These are phyloP conservation scores for Temnothorax curvispinosus DNA, from an alignment of 1,140 invertebrate genomes.

Conservation along the genomic window DNA sequence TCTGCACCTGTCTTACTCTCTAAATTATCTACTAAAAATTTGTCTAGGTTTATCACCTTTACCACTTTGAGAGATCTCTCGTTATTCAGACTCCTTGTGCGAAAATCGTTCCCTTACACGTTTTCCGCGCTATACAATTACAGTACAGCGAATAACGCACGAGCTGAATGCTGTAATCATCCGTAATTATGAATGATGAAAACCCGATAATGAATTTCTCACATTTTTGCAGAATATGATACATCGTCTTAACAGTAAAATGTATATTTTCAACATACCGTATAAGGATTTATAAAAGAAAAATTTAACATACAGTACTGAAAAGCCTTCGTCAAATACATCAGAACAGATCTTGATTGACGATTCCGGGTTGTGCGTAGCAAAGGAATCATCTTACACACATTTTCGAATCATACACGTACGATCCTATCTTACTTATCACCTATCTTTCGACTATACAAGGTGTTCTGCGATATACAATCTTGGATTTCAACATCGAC, in stretches of 20 bases:
- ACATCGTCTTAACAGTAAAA: constrained; percentile 65
- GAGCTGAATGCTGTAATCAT: constrained; percentile 62
- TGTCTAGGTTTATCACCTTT: constrained; percentile 67
- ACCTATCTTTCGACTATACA: constrained; percentile 23
- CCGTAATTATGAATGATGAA: constrained; percentile 36
- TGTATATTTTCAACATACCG: constrained; percentile 54
- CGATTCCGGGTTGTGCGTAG: constrained; percentile 52
- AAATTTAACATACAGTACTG: constrained; percentile 48
- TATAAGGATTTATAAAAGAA: constrained; percentile 46
- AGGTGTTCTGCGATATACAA: background rate
- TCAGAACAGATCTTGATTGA: constrained; percentile 27
- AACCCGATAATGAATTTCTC: constrained; percentile 65
- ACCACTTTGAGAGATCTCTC: constrained; percentile 55
- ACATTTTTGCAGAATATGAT: constrained; percentile 57
- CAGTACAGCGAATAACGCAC: constrained; percentile 63
- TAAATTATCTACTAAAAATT: constrained; percentile 71
- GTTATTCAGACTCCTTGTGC: constrained; percentile 57
- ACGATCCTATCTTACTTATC: background rate
- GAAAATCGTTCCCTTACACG: constrained; percentile 63
- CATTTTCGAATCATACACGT: constrained; percentile 28
- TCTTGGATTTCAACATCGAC: background rate
- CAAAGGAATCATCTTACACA: constrained; percentile 51
- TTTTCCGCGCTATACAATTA: constrained; percentile 64
- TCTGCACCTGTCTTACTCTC: constrained; percentile 62
- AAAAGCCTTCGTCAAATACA: constrained; percentile 40